Evolutionary conservation across 2,113 vertebrate species (phyloP), one percentile per base, ranked within the genome.

Genomic region (Climacteris rufus): DNA sequence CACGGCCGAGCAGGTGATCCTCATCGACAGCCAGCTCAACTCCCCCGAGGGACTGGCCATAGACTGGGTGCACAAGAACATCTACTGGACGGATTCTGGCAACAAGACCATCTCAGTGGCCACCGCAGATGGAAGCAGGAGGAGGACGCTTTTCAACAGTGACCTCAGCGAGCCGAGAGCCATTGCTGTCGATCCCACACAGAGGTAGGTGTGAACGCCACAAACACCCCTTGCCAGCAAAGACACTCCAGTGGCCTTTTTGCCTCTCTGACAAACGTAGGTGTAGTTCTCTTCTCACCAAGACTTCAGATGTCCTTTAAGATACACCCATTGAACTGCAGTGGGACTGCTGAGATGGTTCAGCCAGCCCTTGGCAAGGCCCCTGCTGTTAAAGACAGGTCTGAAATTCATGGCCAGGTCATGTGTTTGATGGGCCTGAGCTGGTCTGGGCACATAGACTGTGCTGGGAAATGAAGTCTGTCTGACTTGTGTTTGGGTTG

Each of bases 1-100:
- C 95, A 98, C 98, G 0, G 98, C 98, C 1, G 98, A 99, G 95
- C 99, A 99, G 96, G 96, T 98, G 89, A 98, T 98, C 15, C 97
- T 99, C 78, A 98, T 99, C 22, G 99, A 99, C 49, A 98, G 98
- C 54, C 98, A 98, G 71, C 98, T 99, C 40, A 98, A 99, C 97
- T 99, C 99, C 13, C 99, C 99, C 0, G 99, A 99, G 97, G 99
- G 99, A 40, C 97, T 99, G 94, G 99, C 99, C 1, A 98, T 99
- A 44, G 99, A 99, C 98, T 99, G 99, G 99, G 98, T 99, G 52
- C 99, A 99, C 72, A 99, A 99, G 96, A 99, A 99, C 95, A 99
- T 99, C 97, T 99, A 99, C 97, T 99, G 99, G 99, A 99, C 99
- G 0, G 99, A 99, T 97, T 99, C 99, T 0, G 99, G 99, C 88